phyloP scores from a whole-genome alignment of 2,797 vertebrate genomes.

The Sebastes trivittatus region DNA sequence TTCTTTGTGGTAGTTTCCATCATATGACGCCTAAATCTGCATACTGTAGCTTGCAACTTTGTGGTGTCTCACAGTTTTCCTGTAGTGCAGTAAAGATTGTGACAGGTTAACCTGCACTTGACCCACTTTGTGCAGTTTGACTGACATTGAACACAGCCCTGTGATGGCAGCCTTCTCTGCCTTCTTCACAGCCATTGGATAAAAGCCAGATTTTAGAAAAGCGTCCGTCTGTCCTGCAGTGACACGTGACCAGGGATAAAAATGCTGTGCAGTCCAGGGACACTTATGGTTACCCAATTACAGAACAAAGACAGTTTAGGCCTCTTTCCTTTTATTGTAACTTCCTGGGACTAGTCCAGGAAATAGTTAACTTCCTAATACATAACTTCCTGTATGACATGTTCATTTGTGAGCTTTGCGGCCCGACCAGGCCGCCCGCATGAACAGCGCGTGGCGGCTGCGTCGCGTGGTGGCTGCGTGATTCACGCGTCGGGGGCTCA shows the following conservation, averaged over 20 bases:
- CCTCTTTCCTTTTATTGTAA: not conserved
- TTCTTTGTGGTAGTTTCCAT: too few species aligned
- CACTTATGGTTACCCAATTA: not conserved
- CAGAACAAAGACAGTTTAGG: not conserved
- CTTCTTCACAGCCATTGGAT: not conserved
- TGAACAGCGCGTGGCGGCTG: too few species aligned
- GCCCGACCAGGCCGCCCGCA: rapidly evolving
- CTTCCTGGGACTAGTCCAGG: not conserved
- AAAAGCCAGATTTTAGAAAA: not conserved
- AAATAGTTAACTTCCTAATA: not conserved
- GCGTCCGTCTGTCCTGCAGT: too few species aligned
- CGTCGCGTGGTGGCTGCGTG: too few species aligned
- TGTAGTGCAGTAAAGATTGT: not conserved
- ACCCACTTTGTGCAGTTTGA: not conserved
- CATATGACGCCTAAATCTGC: not conserved
- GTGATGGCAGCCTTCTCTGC: not conserved
- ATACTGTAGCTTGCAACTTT: not conserved
- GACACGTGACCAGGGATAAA: rapidly evolving
- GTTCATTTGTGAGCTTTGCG: too few species aligned
- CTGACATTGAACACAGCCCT: not conserved
- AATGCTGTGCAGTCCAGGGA: too few species aligned
- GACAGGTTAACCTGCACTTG: not conserved
- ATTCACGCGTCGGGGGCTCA: too few species aligned
- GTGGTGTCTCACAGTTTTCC: not conserved
- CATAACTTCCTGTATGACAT: too few species aligned